Base-by-base conservation (phyloP, 2,113 vertebrate genomes). In the Condylura cristata region DNA sequence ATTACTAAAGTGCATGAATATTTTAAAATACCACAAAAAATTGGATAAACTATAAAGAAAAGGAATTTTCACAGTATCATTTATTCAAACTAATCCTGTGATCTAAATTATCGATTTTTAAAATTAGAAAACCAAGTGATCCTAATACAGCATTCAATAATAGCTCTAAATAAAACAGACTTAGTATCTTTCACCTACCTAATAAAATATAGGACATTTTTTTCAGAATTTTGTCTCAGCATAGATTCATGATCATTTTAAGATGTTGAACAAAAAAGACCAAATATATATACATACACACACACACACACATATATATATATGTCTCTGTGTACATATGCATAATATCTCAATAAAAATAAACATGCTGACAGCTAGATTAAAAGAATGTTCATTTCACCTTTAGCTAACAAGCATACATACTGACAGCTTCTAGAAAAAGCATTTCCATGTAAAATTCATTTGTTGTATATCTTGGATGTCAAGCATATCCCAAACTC, bases 161-260 rank as follows among this genome's bases (percentile, higher is more conserved):
- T 48, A 92, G n/a, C 18, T 41, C 46, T 66, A 71, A 82, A 72
- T 61, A 28, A 92, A 90, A 10, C 61, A 3, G 17, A 44, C 89
- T 32, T 65, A 89, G 70, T 56, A 58, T 0, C 7, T 68, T 63
- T 80, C 53, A 9, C 12, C 90, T 68, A 85, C 30, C 20, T 60
- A 65, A 83, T 63, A 65, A 89, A 92, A 72, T 32, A 72, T 24
- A 81, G 89, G 76, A 75, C 81, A 89, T 37, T 30, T 60, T 85
- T n/a, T 26, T 90, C 30, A 53, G 39, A 75, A 85, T 81, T 46
- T 68, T 92, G 8, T 83, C 20, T 91, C 30, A 51, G 5, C 28
- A 41, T 13, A 84, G 1, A 53, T 63, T 75, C 6, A 39, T 71
- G 16, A 89, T 76, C 24, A 37, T 26, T 88, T 88, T 58, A 65